These are phyloP conservation scores for Netelia fuscicornis DNA, from an alignment of 2,888 invertebrate species.

Conservation along the genomic window DNA sequence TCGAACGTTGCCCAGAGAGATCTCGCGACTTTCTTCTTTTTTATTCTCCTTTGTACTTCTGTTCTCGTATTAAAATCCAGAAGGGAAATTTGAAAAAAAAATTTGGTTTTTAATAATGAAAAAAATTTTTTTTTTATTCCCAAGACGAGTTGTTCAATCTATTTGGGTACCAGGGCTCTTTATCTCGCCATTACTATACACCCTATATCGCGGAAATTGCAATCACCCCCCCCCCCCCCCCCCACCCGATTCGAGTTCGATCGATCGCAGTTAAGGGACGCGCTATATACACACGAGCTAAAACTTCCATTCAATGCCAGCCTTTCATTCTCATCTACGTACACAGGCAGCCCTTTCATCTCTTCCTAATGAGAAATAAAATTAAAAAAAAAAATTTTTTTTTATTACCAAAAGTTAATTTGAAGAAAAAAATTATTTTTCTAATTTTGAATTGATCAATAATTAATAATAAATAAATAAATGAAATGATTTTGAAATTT, in stretches of 20 bases:
- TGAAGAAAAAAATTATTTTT: background rate
- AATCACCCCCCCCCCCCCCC: conserved; percentile 49
- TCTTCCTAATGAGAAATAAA: conserved; percentile 3
- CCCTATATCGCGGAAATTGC: conserved; percentile 47
- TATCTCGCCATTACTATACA: conserved; percentile 13
- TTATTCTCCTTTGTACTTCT: background rate
- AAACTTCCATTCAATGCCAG: conserved; percentile 46
- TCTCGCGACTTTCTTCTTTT: conserved; percentile 1
- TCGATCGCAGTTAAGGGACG: conserved; percentile 24
- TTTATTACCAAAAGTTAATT: background rate
- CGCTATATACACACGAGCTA: background rate
- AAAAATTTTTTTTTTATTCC: background rate
- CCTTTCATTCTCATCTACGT: conserved; percentile 34
- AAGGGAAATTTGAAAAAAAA: background rate
- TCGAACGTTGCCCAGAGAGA: conserved; percentile 20
- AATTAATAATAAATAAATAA: too few relatives aligned
- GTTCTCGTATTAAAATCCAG: conserved; percentile 2
- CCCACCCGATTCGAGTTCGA: conserved; percentile 54
- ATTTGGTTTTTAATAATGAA: background rate
- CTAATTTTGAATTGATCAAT: too few relatives aligned
- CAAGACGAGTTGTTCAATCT: background rate
- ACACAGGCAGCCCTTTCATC: conserved; percentile 32
- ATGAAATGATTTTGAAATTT: too few relatives aligned
- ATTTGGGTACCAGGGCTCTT: conserved; percentile 23
- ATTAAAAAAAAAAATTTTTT: too few relatives aligned